Evolutionary conservation across 1,140 invertebrate genomes (phyloP), one percentile per base, ranked within the genome.

Genomic region (Drosophila nikananu): DNA sequence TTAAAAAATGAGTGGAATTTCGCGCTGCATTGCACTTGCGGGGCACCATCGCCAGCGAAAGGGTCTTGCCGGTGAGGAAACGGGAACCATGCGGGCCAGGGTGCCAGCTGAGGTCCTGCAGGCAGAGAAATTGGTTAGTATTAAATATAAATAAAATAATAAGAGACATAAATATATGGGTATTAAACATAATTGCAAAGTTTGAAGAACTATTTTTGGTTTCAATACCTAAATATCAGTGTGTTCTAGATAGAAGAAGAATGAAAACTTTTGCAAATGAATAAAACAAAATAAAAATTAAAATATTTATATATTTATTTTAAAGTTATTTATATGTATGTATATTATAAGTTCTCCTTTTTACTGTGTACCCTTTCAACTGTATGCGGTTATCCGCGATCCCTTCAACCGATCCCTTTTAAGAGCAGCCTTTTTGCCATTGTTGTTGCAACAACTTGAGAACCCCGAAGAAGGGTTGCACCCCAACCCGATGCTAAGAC

Each of bases 1-100:
- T 84, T 90, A 81, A 89, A 86, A 80, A 89, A 89, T 90, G 86
- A 89, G 81, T 80, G 86, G 86, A 89, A 89, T 89, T 89, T 89
- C 86, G 86, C 86, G 86, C 86, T 89, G 84, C 84, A 70, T 81
- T 89, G 84, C 84, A 90, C 86, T 84, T 80, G 75, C 48, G 70
- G 52, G 78, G 67, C 62, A 65, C 63, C 61, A 54, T 48, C 9
- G 68, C 57, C 51, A 57, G 44, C 57, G 13, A 59, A 66, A 54
- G 51, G 54, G 44, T 71, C 63, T 71, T 55, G 62, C 39, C 15
- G 54, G 62, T 46, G 62, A 54, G 23, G 62, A 30, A 30, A 55
- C 12, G 23, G 62, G 39, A 30, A 55, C 12, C 44, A 61, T 52
- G 49, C 52, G 61, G 65, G 39, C 37, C 54, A 73, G 68, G 63